Evolutionary conservation across 2,797 vertebrate genomes (phyloP), one percentile per base, ranked within the genome.

Genomic region (Chaunax sp.): DNA sequence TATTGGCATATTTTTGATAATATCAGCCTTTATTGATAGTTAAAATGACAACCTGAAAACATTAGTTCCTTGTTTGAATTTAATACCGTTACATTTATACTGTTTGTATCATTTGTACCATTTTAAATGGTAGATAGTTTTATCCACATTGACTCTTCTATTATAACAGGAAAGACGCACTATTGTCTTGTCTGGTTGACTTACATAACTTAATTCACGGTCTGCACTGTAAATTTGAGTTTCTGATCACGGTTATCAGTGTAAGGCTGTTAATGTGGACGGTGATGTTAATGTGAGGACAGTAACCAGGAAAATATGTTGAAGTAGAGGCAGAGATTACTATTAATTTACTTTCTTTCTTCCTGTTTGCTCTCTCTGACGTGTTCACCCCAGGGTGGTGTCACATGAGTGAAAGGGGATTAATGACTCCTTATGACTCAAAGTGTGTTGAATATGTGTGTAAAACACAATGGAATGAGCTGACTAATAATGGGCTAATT

Each of bases 361-460:
- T 61, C 37, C 64, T 57, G 19, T 63, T 65, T 56, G 14, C 20
- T 20, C 28, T 47, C 28, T 11, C 16, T 61, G 67, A 40, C 26
- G 9, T 25, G 22, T 22, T 37, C 14, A 19, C 47, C 69, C 49
- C 10, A 28, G 57, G 69, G 50, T n/a, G 3, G 23, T 46, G 70
- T 84, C 72, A 84, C 58, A 49, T 84, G 65, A 59, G 53, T 55
- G 44, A 65, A 64, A 64, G 25, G 28, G 54, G 41, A 6, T 59
- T 14, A 30, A 64, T 14, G 38, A 9, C 9, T 46, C 16, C 28
- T 59, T 20, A 52, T 82, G 53, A 70, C 58, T 70, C 15, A 56
- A 41, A 6, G 2, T 8, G 4, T 70, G 40, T 72, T 33, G 26
- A 61, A 65, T 38, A 40, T 35, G 20, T 47, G 4, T 11, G 10